Evolutionary conservation across 2,888 invertebrate species (phyloP).

Genomic region (Odontothrips loti): DNA sequence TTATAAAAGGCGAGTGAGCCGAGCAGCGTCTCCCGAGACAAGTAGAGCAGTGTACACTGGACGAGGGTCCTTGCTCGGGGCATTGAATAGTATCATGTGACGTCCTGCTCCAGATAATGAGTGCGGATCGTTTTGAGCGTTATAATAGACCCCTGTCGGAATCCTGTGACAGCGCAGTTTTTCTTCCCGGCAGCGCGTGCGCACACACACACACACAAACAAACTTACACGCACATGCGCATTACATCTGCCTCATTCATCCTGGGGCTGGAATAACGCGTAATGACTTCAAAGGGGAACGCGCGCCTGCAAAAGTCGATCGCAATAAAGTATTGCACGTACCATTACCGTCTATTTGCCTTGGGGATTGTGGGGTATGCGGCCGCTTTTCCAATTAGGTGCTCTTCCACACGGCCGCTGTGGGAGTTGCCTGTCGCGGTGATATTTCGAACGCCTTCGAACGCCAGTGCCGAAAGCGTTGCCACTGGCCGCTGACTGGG

Average conservation of each 20-base stretch:
- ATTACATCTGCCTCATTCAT: not conserved
- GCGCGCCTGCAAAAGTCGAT: not conserved
- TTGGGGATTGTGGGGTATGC: not conserved
- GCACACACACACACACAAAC: not conserved
- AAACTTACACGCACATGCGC: not conserved
- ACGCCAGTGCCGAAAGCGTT: too few relatives aligned
- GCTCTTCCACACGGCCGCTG: too few relatives aligned
- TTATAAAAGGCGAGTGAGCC: too few relatives aligned
- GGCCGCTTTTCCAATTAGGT: not conserved
- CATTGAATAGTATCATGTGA: not conserved
- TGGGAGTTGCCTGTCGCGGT: too few relatives aligned
- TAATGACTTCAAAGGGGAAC: not conserved
- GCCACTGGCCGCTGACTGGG: too few relatives aligned
- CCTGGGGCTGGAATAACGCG: not conserved
- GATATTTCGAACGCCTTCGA: too few relatives aligned
- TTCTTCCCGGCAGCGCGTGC: not conserved
- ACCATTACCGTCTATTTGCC: not conserved
- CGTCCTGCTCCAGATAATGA: not conserved
- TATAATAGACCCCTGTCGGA: conserved; percentile 16
- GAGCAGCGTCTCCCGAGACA: too few relatives aligned
- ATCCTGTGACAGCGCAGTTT: conserved; percentile 15
- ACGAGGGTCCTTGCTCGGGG: not conserved
- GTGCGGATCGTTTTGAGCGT: not conserved
- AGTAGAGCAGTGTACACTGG: too few relatives aligned
- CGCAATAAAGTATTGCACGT: not conserved